These are phyloP conservation scores for Mactromeris polynyma DNA, from an alignment of 2,888 invertebrate species.

Conservation along the genomic window DNA sequence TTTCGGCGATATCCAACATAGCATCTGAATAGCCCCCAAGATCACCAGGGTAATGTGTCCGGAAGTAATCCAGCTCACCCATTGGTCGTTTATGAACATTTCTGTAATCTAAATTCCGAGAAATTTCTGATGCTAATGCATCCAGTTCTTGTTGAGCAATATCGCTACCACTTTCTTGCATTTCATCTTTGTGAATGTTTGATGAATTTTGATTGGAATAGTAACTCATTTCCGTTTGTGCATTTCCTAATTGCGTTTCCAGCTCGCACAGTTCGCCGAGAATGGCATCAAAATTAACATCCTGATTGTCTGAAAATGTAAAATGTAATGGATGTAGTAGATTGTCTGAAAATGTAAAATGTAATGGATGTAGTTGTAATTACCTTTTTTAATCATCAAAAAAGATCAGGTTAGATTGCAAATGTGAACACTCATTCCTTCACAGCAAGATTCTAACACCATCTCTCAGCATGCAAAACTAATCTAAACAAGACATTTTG, in stretches of 20 bases:
- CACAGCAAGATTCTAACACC: too few species aligned
- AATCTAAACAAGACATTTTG: too few species aligned
- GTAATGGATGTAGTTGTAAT: too few species aligned
- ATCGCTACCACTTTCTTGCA: slow-evolving; percentile 76
- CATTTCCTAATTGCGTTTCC: slow-evolving; percentile 89
- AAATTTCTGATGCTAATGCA: slow-evolving; percentile 82
- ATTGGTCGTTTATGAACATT: slow-evolving; percentile 68
- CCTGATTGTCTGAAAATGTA: slow-evolving; percentile 93
- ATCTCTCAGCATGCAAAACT: too few species aligned
- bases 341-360: slow-evolving; percentile 90
- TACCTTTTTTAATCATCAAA: too few species aligned
- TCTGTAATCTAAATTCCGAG: slow-evolving; percentile 76
- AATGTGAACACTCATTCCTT: too few species aligned
- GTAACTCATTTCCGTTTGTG: slow-evolving; percentile 88
- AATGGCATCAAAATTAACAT: slow-evolving; percentile 98
- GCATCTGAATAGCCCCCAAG: slow-evolving; percentile 73
- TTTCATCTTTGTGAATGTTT: slow-evolving; percentile 88
- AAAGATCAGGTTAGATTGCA: too few species aligned
- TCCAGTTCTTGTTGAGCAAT: slow-evolving; percentile 82
- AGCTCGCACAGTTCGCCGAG: slow-evolving; percentile 97
- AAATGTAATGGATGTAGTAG: too few species aligned
- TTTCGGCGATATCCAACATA: slow-evolving; percentile 94
- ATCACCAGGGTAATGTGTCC: slow-evolving; percentile 73
- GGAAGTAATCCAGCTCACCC: slow-evolving; percentile 73
- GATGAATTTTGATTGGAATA: slow-evolving; percentile 55